These are phyloP conservation scores for Albula glossodonta DNA, from an alignment of 2,113 vertebrate species.

Conservation along the genomic window DNA sequence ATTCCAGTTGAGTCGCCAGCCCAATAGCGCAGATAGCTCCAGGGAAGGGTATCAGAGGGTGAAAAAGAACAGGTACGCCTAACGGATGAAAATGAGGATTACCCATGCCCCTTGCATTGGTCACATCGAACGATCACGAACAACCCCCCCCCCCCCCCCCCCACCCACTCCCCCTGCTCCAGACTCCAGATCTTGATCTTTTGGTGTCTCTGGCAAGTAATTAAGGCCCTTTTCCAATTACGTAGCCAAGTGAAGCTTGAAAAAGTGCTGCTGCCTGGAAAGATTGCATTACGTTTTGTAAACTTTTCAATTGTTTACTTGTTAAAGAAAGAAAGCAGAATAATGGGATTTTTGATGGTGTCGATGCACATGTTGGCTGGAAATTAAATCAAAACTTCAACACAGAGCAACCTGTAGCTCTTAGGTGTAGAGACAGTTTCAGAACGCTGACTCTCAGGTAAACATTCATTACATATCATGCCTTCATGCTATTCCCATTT, in stretches of 20 bases:
- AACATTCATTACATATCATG: not conserved
- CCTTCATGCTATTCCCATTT: too few species aligned
- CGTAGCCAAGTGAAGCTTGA: not conserved
- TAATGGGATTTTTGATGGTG: slow-evolving; percentile 6
- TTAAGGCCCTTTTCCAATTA: slow-evolving; percentile 19
- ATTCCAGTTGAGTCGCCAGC: slow-evolving; percentile 39
- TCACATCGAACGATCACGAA: slow-evolving; percentile 34
- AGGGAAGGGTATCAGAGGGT: not conserved
- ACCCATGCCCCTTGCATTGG: slow-evolving; percentile 45
- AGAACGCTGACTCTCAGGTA: not conserved
- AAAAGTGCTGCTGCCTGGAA: not conserved
- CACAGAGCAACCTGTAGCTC: not conserved
- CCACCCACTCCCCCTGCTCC: not conserved
- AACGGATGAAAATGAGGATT: slow-evolving; percentile 52
- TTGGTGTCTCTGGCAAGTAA: not conserved
- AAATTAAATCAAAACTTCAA: not conserved
- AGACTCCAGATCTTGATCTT: not conserved
- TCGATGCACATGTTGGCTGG: not conserved
- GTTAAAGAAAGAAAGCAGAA: slow-evolving; percentile 7
- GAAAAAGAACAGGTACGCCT: slow-evolving; percentile 19
- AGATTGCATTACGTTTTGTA: not conserved
- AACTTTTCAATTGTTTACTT: not conserved
- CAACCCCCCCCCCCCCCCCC: too few species aligned
- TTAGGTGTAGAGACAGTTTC: not conserved
- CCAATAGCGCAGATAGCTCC: slow-evolving; percentile 11